Conservation (phyloP, 2,113 vertebrate species). For the Spea multiplicata region DNA sequence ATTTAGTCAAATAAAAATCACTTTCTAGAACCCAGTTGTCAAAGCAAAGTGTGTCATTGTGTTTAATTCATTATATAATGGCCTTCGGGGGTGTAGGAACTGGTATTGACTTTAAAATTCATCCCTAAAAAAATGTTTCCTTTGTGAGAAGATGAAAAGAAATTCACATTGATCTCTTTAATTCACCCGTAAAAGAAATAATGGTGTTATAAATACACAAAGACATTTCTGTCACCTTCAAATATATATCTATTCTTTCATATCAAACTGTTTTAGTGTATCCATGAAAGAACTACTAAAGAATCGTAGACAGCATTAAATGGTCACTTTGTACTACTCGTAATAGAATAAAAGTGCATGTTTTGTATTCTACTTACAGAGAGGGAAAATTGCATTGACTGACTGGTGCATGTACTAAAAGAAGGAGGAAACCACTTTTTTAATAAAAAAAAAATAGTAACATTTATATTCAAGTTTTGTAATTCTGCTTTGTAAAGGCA, state of each 20-base stretch:
- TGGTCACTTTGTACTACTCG: neutral
- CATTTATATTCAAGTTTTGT: too few relatives aligned
- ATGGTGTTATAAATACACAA: slow-evolving; percentile 29
- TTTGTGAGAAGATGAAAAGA: slow-evolving; percentile 3
- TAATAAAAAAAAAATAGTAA: too few relatives aligned
- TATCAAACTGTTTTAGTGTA: slow-evolving; percentile 8
- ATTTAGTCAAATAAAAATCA: slow-evolving; percentile 32
- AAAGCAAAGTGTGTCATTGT: neutral
- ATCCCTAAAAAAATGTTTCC: neutral
- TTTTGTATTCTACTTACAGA: neutral
- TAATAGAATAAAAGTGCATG: neutral
- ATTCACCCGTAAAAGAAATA: slow-evolving; percentile 31
- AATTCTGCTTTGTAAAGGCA: too few relatives aligned
- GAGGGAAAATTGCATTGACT: slow-evolving; percentile 7
- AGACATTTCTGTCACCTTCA: slow-evolving; percentile 35
- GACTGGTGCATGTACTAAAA: neutral
- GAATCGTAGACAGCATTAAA: neutral
- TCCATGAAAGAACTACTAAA: slow-evolving; percentile 5
- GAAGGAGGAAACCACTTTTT: too few relatives aligned
- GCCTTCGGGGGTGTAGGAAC: neutral
- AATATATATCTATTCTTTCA: slow-evolving; percentile 7
- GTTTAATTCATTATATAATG: neutral
- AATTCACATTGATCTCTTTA: slow-evolving; percentile 11
- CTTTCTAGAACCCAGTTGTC: neutral
- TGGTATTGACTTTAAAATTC: neutral